phyloP scores from a whole-genome alignment of 2,113 vertebrate species.

The Formicarius rufipectus region DNA sequence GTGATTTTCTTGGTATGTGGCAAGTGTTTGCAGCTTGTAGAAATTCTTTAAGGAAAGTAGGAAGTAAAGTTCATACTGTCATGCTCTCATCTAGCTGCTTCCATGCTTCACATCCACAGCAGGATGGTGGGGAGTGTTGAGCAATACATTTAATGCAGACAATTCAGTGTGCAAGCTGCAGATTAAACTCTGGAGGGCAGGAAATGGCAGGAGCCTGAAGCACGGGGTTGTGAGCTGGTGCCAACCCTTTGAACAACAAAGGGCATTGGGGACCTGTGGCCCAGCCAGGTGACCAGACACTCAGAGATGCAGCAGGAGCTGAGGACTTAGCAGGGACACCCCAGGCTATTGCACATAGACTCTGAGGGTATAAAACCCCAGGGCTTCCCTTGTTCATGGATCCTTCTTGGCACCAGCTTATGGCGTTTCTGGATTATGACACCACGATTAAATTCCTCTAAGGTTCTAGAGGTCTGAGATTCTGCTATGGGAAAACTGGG shows the following conservation, averaged over 20 bases:
- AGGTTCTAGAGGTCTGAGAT: neutral
- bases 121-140: neutral
- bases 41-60: neutral
- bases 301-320: neutral
- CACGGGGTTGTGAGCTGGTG: neutral
- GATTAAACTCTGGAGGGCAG: neutral
- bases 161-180: neutral
- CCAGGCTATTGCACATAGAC: too few species aligned
- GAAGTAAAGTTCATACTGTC: neutral
- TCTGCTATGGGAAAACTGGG: neutral
- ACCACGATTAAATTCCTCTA: neutral
- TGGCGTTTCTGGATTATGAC: neutral
- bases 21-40: neutral
- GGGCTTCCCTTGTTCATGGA: neutral
- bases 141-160: neutral
- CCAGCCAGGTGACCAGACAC: neutral
- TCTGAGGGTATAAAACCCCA: neutral
- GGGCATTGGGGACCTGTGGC: neutral
- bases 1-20: neutral
- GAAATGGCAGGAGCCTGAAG: neutral
- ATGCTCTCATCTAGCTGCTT: neutral
- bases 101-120: rapidly evolving
- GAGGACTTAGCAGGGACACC: neutral
- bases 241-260: neutral
- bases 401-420: neutral